phyloP scores from a whole-genome alignment of 2,888 invertebrate species.

The Trichopoda pennipes region DNA sequence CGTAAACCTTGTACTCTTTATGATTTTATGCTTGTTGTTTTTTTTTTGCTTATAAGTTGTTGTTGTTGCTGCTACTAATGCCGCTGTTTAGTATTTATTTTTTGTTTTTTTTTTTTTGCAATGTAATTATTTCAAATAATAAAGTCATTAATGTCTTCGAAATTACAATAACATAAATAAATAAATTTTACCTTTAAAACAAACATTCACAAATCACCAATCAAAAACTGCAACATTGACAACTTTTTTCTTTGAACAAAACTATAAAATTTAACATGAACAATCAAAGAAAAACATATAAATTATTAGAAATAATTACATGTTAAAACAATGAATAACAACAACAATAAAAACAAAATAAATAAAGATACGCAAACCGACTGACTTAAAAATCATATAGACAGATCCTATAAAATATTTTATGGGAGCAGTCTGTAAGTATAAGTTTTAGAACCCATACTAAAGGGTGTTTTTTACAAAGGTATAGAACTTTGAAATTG shows the following conservation, averaged over 20 bases:
- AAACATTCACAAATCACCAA: constrained; percentile 57
- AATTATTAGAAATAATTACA: constrained; percentile 39
- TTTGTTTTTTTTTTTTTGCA: background rate
- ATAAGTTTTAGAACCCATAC: too few relatives aligned
- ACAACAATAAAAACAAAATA: constrained; percentile 13
- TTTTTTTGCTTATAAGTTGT: constrained; percentile 8
- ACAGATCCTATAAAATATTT: too few relatives aligned
- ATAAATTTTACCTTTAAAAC: constrained; percentile 30
- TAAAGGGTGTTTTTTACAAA: too few relatives aligned
- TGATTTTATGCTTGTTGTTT: constrained; percentile 24
- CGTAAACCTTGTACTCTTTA: constrained; percentile 64
- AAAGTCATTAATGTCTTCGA: constrained; percentile 60
- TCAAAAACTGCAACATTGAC: constrained; percentile 53
- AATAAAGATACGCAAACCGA: background rate
- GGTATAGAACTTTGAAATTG: too few relatives aligned
- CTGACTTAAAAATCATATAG: too few relatives aligned
- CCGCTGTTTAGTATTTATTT: constrained; percentile 4
- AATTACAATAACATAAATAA: constrained; percentile 49
- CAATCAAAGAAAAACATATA: constrained; percentile 38
- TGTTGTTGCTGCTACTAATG: constrained; percentile 17
- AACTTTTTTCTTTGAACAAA: constrained; percentile 36
- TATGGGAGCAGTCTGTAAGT: too few relatives aligned
- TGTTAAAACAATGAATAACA: constrained; percentile 25
- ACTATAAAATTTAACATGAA: constrained; percentile 36
- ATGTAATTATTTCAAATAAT: constrained; percentile 60